These are phyloP conservation scores for Echinops telfairi DNA, from an alignment of 2,113 vertebrate genomes.

Conservation along the genomic window DNA sequence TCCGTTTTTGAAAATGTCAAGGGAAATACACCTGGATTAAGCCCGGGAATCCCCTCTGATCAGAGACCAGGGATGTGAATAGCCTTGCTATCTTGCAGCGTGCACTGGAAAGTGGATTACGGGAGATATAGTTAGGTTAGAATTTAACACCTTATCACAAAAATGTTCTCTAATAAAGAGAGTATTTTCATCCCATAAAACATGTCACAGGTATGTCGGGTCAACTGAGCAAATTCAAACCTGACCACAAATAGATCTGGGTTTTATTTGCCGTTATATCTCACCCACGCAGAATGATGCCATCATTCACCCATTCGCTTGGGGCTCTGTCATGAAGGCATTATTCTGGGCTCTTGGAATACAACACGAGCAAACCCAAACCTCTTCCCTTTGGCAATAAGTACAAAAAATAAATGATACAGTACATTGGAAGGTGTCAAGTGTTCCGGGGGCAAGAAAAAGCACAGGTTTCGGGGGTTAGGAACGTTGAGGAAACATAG, in stretches of 20 bases:
- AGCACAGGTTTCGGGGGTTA: too few relatives aligned
- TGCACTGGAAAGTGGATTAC: too few relatives aligned
- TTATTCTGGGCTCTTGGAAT: not conserved
- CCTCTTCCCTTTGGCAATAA: not conserved
- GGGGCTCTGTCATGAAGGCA: not conserved
- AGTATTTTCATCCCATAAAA: conserved; percentile 6
- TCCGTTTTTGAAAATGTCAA: too few relatives aligned
- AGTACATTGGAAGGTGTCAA: not conserved
- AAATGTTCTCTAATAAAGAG: not conserved
- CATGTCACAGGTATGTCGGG: not conserved
- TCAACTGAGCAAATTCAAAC: not conserved
- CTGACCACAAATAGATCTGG: not conserved
- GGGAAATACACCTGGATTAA: too few relatives aligned
- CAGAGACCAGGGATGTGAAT: too few relatives aligned
- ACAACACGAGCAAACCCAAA: conserved; percentile 1
- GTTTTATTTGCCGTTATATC: not conserved
- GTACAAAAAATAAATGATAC: too few relatives aligned
- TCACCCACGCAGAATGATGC: not conserved
- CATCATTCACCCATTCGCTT: not conserved
- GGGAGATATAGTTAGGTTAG: too few relatives aligned
- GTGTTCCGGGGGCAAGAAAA: not conserved
- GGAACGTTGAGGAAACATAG: not conserved
- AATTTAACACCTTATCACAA: not conserved
- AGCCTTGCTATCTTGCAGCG: too few relatives aligned
- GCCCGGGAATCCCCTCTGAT: too few relatives aligned